Evolutionary conservation across 64 coral and sea anemone genomes (phyloP).

Genomic region (Cladopsammia gracilis): DNA sequence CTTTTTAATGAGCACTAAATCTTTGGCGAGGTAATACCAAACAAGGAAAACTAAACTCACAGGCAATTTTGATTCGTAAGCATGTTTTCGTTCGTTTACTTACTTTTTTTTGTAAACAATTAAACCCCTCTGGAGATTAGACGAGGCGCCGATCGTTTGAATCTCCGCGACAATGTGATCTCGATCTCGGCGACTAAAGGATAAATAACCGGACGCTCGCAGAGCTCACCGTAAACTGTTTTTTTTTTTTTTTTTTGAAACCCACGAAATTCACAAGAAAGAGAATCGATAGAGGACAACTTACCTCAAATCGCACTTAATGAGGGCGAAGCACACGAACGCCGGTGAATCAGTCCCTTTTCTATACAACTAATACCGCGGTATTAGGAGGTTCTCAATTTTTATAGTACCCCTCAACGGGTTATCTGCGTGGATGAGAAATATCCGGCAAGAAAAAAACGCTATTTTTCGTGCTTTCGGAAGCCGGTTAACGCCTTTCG

Average conservation of each 20-base stretch:
- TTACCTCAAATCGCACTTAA: too few species aligned
- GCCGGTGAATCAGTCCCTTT: too few species aligned
- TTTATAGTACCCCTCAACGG: too few species aligned
- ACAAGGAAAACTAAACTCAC: not conserved
- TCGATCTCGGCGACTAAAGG: not conserved
- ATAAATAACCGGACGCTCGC: not conserved
- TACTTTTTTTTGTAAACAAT: slow-evolving; percentile 11
- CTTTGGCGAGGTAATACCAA: slow-evolving; percentile 22
- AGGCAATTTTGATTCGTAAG: not conserved
- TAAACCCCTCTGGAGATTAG: slow-evolving; percentile 8
- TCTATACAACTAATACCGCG: too few species aligned
- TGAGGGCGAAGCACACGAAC: too few species aligned
- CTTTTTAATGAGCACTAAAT: not conserved
- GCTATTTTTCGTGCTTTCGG: not conserved
- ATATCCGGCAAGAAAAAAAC: not conserved
- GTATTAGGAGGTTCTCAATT: too few species aligned
- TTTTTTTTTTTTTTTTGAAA: too few species aligned
- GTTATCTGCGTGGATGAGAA: not conserved
- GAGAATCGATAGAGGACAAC: too few species aligned
- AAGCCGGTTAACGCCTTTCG: slow-evolving; percentile 1
- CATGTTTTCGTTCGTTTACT: slow-evolving; percentile 10
- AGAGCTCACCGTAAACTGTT: too few species aligned
- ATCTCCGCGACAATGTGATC: not conserved
- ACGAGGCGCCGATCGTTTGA: not conserved
- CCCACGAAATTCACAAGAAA: too few species aligned